A percentile compares a stretch with the other conserved stretches of the same genome.
Evolutionary conservation across 2,113 vertebrate species (phyloP).

Genomic region (Channa argus): DNA sequence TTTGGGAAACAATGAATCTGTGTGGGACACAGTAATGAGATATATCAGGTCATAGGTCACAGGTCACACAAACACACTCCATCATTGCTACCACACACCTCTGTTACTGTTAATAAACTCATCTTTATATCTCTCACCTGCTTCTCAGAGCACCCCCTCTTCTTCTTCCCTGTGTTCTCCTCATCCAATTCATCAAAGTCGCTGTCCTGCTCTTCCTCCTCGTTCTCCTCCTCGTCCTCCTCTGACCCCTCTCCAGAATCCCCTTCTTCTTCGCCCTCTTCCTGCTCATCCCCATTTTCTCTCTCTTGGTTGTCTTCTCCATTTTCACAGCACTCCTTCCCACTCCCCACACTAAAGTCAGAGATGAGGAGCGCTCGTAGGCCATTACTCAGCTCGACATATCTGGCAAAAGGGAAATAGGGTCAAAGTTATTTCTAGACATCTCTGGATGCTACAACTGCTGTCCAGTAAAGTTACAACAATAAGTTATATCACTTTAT

Average conservation of each 20-base stretch:
- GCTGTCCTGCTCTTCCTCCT: constrained; percentile 85
- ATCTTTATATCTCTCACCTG: constrained; percentile 81
- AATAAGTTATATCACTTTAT: too few species aligned
- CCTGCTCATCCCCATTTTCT: constrained; percentile 72
- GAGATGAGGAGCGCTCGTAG: constrained; percentile 94
- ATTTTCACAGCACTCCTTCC: constrained; percentile 34
- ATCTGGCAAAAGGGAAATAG: constrained; percentile 77
- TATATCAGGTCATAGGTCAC: too few species aligned
- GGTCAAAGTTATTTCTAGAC: too few species aligned
- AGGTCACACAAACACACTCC: too few species aligned
- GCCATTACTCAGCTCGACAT: constrained; percentile 91
- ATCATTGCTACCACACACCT: neutral
- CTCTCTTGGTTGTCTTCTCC: neutral
- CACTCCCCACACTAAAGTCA: constrained; percentile 86
- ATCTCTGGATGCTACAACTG: neutral
- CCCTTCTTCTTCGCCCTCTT: constrained; percentile 68
- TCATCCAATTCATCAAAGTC: constrained; percentile 80
- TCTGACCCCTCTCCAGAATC: constrained; percentile 61
- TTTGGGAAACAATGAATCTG: too few species aligned
- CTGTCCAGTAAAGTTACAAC: too few species aligned
- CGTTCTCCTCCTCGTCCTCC: constrained; percentile 77
- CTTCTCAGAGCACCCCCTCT: constrained; percentile 90
- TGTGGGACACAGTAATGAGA: too few species aligned
- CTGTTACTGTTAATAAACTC: neutral
- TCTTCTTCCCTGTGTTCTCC: constrained; percentile 60